phyloP scores from a whole-genome alignment of 2,797 vertebrate species.

The Enteromius trimaculatus region DNA sequence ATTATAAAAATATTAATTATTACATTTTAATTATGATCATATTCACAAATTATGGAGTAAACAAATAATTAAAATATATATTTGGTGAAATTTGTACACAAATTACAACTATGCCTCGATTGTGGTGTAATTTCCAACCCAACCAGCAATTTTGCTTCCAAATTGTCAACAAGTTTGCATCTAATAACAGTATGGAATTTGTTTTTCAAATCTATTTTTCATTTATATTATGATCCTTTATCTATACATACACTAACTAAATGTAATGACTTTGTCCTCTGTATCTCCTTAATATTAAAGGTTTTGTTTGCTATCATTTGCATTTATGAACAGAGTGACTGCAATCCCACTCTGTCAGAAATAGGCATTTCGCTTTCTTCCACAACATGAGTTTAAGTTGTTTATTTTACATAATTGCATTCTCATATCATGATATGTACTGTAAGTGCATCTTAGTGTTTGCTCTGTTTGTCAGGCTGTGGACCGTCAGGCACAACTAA shows the following conservation, averaged over 20 bases:
- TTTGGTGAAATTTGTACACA: background rate
- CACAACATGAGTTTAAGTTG: background rate
- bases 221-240: background rate
- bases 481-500: background rate
- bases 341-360: background rate
- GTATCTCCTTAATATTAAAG: too few species aligned
- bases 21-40: background rate
- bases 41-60: background rate
- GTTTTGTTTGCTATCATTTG: background rate
- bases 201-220: background rate
- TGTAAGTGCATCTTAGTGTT: background rate
- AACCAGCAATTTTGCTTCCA: background rate
- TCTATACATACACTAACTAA: background rate
- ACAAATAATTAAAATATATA: background rate
- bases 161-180: background rate
- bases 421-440: background rate
- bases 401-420: background rate
- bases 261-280: background rate
- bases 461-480: background rate
- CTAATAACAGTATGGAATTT: too few species aligned
- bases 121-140: background rate
- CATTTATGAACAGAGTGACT: background rate
- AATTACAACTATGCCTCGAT: background rate
- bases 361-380: background rate
- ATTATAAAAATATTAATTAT: background rate